Evolutionary conservation across 2,888 invertebrate species (phyloP), one percentile per base, ranked within the genome.

Genomic region (Chalcis sispes): DNA sequence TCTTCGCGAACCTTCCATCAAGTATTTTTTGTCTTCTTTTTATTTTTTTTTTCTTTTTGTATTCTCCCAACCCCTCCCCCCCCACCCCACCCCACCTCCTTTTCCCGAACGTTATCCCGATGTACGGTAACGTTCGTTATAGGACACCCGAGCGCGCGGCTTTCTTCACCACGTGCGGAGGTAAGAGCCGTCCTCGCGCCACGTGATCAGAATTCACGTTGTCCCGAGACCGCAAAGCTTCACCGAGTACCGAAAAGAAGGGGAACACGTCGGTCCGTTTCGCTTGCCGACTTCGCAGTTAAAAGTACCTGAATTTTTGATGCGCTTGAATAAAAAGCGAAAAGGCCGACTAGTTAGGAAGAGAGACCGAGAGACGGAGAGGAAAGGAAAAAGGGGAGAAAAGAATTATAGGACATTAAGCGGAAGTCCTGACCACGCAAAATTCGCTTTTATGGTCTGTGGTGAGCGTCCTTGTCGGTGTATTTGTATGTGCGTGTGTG

Each of bases 241-340:
- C 10, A 15, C 25, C n/a, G 20, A 20, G n/a, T n/a, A n/a, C n/a
- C n/a, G n/a, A 8, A 50, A 3, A 20, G 48, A 50, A 15, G 15
- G 54, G 1, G 54, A 29, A 29, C 15, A 13, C 1, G 29, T 40
- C 32, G 62, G 36, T 67, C 73, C 20, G 52, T 65, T 66, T 66
- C 32, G 66, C 15, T 7, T 50, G 59, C 52, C 32, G 52, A 65
- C 65, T 52, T 40, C 23, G 62, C 72, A 69, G 77, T 77, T 79
- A 62, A 69, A 81, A 78, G 75, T 77, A 36, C 8, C 59, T 80
- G 78, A 78, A 82, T 79, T 70, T 80, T 81, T 81, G 56, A 81
- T 77, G 72, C 29, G n/a, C n/a, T n/a, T n/a, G n/a, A n/a, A n/a
- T n/a, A n/a, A n/a, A n/a, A n/a, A n/a, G n/a, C n/a, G n/a, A n/a